phyloP scores from a whole-genome alignment of 2,888 invertebrate genomes.

The Cyclophora punctaria region DNA sequence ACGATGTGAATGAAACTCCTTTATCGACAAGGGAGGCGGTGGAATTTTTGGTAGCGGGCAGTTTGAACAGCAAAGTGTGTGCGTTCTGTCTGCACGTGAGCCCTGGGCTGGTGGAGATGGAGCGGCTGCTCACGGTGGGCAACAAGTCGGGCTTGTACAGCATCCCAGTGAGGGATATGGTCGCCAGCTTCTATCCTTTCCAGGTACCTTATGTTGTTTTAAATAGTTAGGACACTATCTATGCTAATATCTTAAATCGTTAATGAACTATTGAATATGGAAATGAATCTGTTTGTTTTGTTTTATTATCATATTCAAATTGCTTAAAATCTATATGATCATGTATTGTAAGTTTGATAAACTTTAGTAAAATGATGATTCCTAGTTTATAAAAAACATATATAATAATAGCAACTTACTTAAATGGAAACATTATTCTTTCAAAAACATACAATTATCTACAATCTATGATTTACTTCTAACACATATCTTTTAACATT shows the following conservation, averaged over 20 bases:
- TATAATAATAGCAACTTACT: no score
- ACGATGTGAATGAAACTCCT: constrained; percentile 1
- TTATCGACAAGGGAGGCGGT: constrained; percentile 51
- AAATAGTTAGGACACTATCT: no score
- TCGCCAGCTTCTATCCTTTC: constrained; percentile 58
- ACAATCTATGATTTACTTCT: no score
- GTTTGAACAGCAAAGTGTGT: constrained; percentile 46
- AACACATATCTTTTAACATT: constrained; percentile 17
- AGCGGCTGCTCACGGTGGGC: constrained; percentile 48
- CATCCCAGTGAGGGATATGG: constrained; percentile 52
- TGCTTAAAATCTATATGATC: neutral
- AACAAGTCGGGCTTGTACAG: constrained; percentile 42
- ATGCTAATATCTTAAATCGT: no score
- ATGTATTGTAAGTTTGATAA: no score
- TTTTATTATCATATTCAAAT: neutral
- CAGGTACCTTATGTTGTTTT: constrained; percentile 32
- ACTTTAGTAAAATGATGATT: no score
- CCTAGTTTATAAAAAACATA: no score
- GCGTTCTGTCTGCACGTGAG: constrained; percentile 50
- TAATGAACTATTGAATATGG: no score
- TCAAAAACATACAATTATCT: no score
- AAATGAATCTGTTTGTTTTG: constrained; percentile 3
- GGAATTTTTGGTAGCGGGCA: constrained; percentile 46
- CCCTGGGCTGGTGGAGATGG: constrained; percentile 41
- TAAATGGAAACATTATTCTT: no score